A percentile compares a stretch with the other conserved stretches of the same genome.
Conservation (phyloP, 2,888 invertebrate genomes). For the Andricus curvator region DNA sequence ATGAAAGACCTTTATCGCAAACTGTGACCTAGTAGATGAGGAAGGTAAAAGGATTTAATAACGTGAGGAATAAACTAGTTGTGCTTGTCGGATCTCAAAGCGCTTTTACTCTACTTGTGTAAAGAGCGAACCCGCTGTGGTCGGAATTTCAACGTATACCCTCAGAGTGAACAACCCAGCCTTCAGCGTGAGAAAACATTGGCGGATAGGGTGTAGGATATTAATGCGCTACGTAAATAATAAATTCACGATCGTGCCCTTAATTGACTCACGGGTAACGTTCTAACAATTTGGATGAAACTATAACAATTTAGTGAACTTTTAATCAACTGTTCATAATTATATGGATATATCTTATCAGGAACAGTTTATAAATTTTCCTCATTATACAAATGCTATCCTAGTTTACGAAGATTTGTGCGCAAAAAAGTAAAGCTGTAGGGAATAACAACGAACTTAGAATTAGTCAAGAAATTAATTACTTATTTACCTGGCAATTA, state of each 20-base stretch:
- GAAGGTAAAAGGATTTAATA: slow-evolving; percentile 9
- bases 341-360: too few species aligned
- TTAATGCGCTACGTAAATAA: slow-evolving; percentile 25
- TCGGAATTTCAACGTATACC: slow-evolving; percentile 25
- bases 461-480: too few species aligned
- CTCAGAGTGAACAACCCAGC: slow-evolving; percentile 19
- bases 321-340: background rate
- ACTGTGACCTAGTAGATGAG: background rate
- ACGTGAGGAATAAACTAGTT: slow-evolving; percentile 34
- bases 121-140: slow-evolving; percentile 8
- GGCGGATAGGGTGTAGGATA: slow-evolving; percentile 32
- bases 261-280: background rate
- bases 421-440: too few species aligned
- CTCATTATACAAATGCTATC: too few species aligned
- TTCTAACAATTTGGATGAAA: background rate
- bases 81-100: slow-evolving; percentile 30
- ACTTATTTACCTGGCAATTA: too few species aligned
- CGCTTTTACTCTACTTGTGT: slow-evolving; percentile 19
- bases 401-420: too few species aligned
- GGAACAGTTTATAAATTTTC: too few species aligned
- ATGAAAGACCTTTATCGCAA: background rate
- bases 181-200: slow-evolving; percentile 30
- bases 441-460: too few species aligned
- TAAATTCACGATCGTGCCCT: slow-evolving; percentile 25
- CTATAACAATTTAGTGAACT: background rate